Evolutionary conservation across 1,140 invertebrate genomes (phyloP).

Genomic region (Copidosoma floridanum): DNA sequence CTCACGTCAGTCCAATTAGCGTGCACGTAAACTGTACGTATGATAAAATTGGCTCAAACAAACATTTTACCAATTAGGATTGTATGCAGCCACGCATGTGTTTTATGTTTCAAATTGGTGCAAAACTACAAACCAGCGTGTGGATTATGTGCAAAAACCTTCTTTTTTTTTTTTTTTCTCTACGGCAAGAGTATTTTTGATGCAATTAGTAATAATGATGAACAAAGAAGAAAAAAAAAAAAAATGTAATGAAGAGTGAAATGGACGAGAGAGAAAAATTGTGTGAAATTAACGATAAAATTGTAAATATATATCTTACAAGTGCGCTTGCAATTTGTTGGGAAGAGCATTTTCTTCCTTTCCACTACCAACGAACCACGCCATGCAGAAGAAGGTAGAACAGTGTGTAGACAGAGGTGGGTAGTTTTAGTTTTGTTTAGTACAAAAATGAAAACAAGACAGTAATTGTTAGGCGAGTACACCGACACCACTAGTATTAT

Average conservation of each 20-base stretch:
- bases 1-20: too few species aligned
- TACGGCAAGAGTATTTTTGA: too few species aligned
- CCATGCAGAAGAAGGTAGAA: constrained; percentile 67
- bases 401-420: constrained; percentile 58
- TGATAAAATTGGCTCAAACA: too few species aligned
- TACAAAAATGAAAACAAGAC: constrained; percentile 57
- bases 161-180: too few species aligned
- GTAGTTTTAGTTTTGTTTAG: constrained; percentile 57
- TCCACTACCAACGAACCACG: constrained; percentile 64
- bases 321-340: constrained; percentile 68
- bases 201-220: too few species aligned
- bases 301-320: constrained; percentile 65
- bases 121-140: too few species aligned
- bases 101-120: too few species aligned
- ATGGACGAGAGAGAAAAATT: constrained; percentile 24
- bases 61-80: too few species aligned
- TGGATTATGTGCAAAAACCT: too few species aligned
- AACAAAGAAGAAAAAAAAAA: not conserved
- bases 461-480: constrained; percentile 53
- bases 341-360: constrained; percentile 70
- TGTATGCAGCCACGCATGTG: too few species aligned
- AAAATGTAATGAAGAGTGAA: constrained; percentile 2
- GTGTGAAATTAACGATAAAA: constrained; percentile 33
- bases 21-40: too few species aligned
- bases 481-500: constrained; percentile 53